phyloP scores from a whole-genome alignment of 2,888 invertebrate species.

The Sinhomidia bicolor region DNA sequence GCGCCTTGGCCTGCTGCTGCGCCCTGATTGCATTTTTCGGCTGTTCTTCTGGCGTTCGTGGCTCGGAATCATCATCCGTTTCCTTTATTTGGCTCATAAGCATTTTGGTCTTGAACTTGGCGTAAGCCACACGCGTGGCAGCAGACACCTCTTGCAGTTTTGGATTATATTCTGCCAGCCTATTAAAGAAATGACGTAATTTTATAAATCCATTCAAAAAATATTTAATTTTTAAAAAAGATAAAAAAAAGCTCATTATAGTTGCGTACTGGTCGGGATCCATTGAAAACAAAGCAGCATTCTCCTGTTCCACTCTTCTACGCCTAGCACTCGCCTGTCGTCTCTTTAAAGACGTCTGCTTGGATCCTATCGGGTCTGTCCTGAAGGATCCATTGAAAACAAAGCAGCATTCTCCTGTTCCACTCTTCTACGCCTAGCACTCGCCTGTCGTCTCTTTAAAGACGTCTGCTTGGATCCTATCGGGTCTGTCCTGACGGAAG shows the following conservation, averaged over 20 bases:
- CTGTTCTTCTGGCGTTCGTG: constrained; percentile 10
- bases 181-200: constrained; percentile 29
- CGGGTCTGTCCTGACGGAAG: constrained; percentile 87
- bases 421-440: constrained; percentile 87
- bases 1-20: constrained; percentile 1
- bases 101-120: constrained; percentile 88
- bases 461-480: constrained; percentile 84
- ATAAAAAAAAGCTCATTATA: not conserved
- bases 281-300: constrained; percentile 84
- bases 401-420: constrained; percentile 86
- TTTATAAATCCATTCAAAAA: too few species aligned
- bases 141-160: constrained; percentile 89
- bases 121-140: constrained; percentile 91
- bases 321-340: constrained; percentile 85
- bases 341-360: constrained; percentile 74
- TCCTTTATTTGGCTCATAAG: constrained; percentile 78
- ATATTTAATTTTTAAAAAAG: not conserved
- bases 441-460: constrained; percentile 81
- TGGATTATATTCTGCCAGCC: constrained; percentile 90
- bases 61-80: constrained; percentile 57
- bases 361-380: constrained; percentile 88
- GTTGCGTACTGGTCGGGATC: constrained; percentile 83
- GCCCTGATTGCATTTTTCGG: not conserved
- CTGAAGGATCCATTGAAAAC: constrained; percentile 83
- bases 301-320: constrained; percentile 87